Conservation (phyloP, 2,113 vertebrate species). For the Oreamnos americanus region DNA sequence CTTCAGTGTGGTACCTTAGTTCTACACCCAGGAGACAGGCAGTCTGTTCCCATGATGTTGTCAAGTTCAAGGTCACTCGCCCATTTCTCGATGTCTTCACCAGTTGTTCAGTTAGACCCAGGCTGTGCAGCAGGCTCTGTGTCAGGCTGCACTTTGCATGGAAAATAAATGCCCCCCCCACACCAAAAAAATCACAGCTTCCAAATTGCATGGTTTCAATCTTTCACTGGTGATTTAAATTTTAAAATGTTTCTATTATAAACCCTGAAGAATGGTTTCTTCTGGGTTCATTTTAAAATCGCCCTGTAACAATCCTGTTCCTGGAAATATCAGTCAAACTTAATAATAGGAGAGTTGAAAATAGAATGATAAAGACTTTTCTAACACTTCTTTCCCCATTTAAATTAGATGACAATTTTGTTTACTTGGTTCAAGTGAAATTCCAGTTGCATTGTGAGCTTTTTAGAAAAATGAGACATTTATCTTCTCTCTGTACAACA, state of each 20-base stretch:
- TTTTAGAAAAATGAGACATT: slow-evolving; percentile 78
- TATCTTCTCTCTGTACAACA: slow-evolving; percentile 74
- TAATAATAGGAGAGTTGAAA: slow-evolving; percentile 64
- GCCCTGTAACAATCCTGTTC: slow-evolving; percentile 28
- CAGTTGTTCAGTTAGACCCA: fast-evolving
- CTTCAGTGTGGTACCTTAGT: too few relatives aligned
- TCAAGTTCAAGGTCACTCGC: background rate
- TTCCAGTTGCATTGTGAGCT: slow-evolving; percentile 69
- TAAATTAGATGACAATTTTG: slow-evolving; percentile 78
- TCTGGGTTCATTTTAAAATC: background rate
- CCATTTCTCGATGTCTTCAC: background rate
- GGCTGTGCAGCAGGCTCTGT: fast-evolving
- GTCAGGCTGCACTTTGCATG: background rate
- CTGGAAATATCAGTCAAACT: slow-evolving; percentile 66
- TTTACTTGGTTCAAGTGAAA: slow-evolving; percentile 79
- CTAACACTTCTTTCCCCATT: slow-evolving; percentile 60
- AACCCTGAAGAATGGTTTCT: slow-evolving; percentile 39
- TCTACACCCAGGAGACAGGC: background rate
- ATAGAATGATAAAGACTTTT: slow-evolving; percentile 71
- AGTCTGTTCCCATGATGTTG: background rate
- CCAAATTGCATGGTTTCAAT: slow-evolving; percentile 30
- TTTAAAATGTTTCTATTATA: slow-evolving; percentile 70
- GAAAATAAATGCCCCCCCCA: background rate
- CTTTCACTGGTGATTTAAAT: slow-evolving; percentile 65
- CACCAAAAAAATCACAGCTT: background rate